These are phyloP conservation scores for Lagopus leucura DNA, from an alignment of 2,113 vertebrate genomes.

Conservation along the genomic window DNA sequence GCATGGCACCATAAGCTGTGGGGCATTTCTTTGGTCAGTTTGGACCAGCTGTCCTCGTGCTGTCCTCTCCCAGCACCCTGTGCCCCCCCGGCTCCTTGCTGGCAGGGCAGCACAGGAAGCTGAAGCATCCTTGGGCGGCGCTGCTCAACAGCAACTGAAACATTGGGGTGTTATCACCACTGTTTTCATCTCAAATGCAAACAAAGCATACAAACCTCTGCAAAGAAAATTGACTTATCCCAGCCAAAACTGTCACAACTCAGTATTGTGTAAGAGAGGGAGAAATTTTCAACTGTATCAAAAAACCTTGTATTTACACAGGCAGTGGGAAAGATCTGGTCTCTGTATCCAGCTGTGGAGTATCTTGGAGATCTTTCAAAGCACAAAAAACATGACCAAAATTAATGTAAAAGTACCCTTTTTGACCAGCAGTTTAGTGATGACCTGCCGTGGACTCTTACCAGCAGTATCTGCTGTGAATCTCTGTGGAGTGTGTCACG, in stretches of 20 bases:
- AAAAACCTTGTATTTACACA: neutral
- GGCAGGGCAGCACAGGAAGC: neutral
- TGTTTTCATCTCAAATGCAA: neutral
- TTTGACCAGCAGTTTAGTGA: neutral
- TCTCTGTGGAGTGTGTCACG: neutral
- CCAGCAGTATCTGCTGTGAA: neutral
- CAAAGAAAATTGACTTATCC: neutral
- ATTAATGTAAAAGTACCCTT: neutral
- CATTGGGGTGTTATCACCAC: neutral
- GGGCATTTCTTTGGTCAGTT: neutral
- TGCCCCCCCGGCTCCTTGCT: neutral
- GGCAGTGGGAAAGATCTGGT: neutral
- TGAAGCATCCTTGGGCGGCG: neutral
- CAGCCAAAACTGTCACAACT: neutral
- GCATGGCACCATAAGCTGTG: neutral
- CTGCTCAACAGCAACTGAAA: neutral
- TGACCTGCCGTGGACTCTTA: neutral
- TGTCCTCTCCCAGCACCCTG: neutral
- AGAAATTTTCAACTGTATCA: neutral
- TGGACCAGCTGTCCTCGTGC: neutral
- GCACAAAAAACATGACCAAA: neutral
- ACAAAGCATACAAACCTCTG: neutral
- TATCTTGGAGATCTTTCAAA: neutral
- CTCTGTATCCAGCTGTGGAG: neutral
- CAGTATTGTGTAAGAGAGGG: neutral